Conservation (phyloP, 2,797 vertebrate genomes). For the Coluber constrictor region DNA sequence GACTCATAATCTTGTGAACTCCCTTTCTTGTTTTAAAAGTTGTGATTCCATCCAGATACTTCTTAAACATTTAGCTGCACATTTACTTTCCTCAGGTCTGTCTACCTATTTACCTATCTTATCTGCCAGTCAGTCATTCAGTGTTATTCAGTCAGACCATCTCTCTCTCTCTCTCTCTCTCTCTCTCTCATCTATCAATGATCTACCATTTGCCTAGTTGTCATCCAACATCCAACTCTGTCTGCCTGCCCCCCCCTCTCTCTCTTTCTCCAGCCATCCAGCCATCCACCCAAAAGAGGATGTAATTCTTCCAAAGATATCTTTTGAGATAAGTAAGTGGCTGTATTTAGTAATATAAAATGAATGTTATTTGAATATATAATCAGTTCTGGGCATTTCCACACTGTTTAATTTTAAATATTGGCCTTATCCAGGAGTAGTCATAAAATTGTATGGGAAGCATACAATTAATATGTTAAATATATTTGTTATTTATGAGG, state of each 20-base stretch:
- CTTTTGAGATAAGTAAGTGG: constrained; percentile 62
- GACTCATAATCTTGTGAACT: not conserved
- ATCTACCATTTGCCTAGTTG: no score
- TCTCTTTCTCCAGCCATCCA: no score
- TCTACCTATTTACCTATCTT: not conserved
- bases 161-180: not conserved
- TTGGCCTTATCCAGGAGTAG: constrained; percentile 31
- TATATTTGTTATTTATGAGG: not conserved
- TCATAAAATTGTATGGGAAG: constrained; percentile 17
- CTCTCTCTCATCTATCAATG: no score
- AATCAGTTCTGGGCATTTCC: constrained; percentile 46
- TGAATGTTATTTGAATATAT: constrained; percentile 48
- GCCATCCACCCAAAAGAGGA: constrained; percentile 35
- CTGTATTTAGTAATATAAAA: constrained; percentile 59
- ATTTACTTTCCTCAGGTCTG: not conserved
- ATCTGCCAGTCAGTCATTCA: no score
- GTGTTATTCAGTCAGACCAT: no score
- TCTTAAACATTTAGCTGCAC: not conserved
- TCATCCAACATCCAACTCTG: no score
- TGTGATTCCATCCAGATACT: not conserved
- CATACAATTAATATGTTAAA: constrained; percentile 3
- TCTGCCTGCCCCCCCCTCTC: no score
- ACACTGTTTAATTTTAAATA: constrained; percentile 22
- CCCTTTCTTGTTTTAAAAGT: not conserved
- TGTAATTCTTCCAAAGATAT: constrained; percentile 55